phyloP scores from a whole-genome alignment of 2,888 invertebrate species.

The Malachius bipustulatus region DNA sequence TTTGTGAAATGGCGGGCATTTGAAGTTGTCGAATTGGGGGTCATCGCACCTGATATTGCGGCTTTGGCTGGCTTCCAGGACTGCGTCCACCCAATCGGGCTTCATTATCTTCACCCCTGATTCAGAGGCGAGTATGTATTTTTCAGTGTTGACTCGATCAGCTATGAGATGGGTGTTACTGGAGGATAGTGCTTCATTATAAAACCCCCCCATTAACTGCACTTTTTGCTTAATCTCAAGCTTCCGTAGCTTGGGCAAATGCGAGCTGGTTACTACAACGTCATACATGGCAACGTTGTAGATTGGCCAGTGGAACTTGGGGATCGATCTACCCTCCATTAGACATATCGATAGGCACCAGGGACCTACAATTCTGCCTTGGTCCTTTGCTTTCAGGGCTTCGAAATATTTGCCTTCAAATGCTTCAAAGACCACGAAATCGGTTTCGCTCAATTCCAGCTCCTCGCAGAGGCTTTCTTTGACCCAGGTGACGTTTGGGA shows the following conservation, averaged over 20 bases:
- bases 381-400: slow-evolving; percentile 45
- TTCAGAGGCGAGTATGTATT: too few species aligned
- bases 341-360: slow-evolving; percentile 66
- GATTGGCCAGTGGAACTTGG: slow-evolving; percentile 62
- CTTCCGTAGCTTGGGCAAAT: slow-evolving; percentile 36
- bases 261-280: slow-evolving; percentile 53
- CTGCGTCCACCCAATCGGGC: too few species aligned
- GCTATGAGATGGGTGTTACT: too few species aligned
- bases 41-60: slow-evolving; percentile 52
- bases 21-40: slow-evolving; percentile 52
- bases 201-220: slow-evolving; percentile 67
- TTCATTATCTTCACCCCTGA: too few species aligned
- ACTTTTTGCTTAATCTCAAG: slow-evolving; percentile 49
- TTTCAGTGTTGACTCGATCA: slow-evolving; percentile 60
- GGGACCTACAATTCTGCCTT: slow-evolving; percentile 73
- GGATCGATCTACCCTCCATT: slow-evolving; percentile 57
- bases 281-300: slow-evolving; percentile 72
- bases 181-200: slow-evolving; percentile 49
- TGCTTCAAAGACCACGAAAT: slow-evolving; percentile 66
- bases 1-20: too few species aligned
- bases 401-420: slow-evolving; percentile 66
- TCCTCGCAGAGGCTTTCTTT: slow-evolving; percentile 46
- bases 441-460: slow-evolving; percentile 47
- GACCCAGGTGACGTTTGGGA: slow-evolving; percentile 52
- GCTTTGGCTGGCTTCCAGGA: too few species aligned